phyloP scores from a whole-genome alignment of 2,797 vertebrate species.

The Pseudochaenichthys georgianus region DNA sequence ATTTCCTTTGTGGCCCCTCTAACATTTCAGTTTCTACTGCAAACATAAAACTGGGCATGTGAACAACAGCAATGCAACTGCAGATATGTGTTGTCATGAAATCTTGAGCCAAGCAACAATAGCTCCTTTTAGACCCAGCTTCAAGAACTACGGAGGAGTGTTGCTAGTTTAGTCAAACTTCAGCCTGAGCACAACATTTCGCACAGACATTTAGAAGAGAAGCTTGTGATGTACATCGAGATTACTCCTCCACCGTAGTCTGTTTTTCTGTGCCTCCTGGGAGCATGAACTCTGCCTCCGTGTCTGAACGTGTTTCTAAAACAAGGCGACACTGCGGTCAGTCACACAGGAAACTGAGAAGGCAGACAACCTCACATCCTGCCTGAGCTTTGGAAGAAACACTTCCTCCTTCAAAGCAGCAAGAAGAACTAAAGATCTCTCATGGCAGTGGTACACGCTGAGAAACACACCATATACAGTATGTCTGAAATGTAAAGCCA shows the following conservation, averaged over 20 bases:
- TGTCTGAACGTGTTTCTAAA: conserved; percentile 54
- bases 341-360: conserved; percentile 81
- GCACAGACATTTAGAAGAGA: conserved; percentile 3
- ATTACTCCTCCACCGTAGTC: conserved; percentile 30
- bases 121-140: conserved; percentile 8
- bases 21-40: conserved; percentile 19
- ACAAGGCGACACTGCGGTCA: conserved; percentile 67
- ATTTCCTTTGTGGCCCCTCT: conserved; percentile 21
- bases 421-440: conserved; percentile 50
- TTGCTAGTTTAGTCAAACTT: conserved; percentile 3
- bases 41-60: conserved; percentile 21
- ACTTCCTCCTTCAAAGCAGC: conserved; percentile 69
- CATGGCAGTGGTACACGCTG: background rate
- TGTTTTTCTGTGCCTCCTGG: conserved; percentile 24
- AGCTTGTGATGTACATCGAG: conserved; percentile 50
- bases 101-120: conserved; percentile 5
- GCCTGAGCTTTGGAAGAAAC: conserved; percentile 74
- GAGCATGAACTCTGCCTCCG: conserved; percentile 45
- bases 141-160: conserved; percentile 6
- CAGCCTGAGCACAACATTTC: conserved; percentile 3
- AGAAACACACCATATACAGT: conserved; percentile 35
- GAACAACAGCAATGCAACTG: conserved; percentile 14
- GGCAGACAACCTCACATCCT: conserved; percentile 83
- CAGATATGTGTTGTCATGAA: conserved; percentile 25
- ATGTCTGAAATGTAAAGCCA: conserved; percentile 38